Conservation (phyloP, 2,797 vertebrate species). For the Brachymystax lenok region DNA sequence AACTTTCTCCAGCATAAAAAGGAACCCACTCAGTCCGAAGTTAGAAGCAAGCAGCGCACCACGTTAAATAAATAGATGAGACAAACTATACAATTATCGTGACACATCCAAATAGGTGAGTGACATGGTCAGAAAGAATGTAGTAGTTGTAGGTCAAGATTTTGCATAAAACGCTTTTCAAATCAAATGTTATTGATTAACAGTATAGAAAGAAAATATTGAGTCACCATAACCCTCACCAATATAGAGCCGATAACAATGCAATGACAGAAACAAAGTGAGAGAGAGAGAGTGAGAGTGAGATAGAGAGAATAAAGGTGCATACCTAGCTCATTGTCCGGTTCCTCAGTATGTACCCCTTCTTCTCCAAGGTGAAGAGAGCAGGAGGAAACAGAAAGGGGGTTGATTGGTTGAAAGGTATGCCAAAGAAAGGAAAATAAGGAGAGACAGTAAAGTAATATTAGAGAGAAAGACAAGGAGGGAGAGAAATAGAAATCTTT, state of each 20-base stretch:
- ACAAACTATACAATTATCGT: no score
- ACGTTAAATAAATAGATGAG: background rate
- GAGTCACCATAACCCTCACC: background rate
- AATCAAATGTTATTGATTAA: background rate
- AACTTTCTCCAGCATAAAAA: constrained; percentile 6
- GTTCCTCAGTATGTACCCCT: constrained; percentile 97
- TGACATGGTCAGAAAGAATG: background rate
- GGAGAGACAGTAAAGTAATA: constrained; percentile 33
- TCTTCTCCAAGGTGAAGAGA: constrained; percentile 95
- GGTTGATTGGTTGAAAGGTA: background rate
- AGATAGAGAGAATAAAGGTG: constrained; percentile 36
- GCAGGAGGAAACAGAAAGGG: constrained; percentile 68
- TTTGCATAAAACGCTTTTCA: background rate
- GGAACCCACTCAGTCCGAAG: background rate
- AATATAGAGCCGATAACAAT: background rate
- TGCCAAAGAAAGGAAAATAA: constrained; percentile 41
- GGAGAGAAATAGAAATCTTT: constrained; percentile 53
- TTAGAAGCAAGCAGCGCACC: background rate
- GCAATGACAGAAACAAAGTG: background rate
- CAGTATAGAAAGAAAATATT: background rate
- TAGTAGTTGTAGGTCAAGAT: background rate
- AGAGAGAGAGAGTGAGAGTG: background rate
- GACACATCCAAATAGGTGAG: background rate
- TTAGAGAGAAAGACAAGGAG: constrained; percentile 43
- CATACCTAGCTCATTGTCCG: constrained; percentile 95